Evolutionary conservation across 2,888 invertebrate species (phyloP).

Genomic region (Leucoma salicis): DNA sequence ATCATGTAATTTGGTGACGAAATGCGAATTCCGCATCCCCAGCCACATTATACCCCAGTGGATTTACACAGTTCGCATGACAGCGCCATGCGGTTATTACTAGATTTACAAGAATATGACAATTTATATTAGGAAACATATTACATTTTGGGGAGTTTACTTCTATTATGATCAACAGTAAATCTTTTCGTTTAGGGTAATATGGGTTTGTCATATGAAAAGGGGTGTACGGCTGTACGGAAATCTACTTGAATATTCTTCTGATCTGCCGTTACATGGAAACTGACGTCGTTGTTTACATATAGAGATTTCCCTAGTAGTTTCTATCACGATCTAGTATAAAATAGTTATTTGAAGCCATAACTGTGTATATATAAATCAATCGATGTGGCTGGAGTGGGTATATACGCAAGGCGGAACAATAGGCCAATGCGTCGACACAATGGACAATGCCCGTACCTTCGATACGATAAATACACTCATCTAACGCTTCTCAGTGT

Average conservation of each 20-base stretch:
- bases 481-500: conserved; percentile 64
- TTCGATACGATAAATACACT: conserved; percentile 67
- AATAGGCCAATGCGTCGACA: conserved; percentile 70
- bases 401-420: conserved; percentile 61
- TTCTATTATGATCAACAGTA: conserved; percentile 49
- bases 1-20: conserved; percentile 77
- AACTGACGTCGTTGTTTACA: conserved; percentile 34
- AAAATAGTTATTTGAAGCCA: conserved; percentile 50
- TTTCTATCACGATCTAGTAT: neutral
- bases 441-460: conserved; percentile 77
- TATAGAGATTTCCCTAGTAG: conserved; percentile 32
- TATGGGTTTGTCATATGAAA: conserved; percentile 42
- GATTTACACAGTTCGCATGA: conserved; percentile 65
- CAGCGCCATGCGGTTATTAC: conserved; percentile 69
- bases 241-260: conserved; percentile 29
- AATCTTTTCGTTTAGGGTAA: conserved; percentile 42
- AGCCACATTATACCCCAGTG: conserved; percentile 48
- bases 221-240: conserved; percentile 25
- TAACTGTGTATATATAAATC: conserved; percentile 59
- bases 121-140: conserved; percentile 63
- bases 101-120: conserved; percentile 62
- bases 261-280: conserved; percentile 22
- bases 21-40: conserved; percentile 55
- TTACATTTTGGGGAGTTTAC: conserved; percentile 56
- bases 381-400: conserved; percentile 54